Percentiles rank a stretch among this genome's conserved stretches.
Evolutionary conservation across 2,888 invertebrate species (phyloP).

Genomic region (Pandemis cinnamomeana): DNA sequence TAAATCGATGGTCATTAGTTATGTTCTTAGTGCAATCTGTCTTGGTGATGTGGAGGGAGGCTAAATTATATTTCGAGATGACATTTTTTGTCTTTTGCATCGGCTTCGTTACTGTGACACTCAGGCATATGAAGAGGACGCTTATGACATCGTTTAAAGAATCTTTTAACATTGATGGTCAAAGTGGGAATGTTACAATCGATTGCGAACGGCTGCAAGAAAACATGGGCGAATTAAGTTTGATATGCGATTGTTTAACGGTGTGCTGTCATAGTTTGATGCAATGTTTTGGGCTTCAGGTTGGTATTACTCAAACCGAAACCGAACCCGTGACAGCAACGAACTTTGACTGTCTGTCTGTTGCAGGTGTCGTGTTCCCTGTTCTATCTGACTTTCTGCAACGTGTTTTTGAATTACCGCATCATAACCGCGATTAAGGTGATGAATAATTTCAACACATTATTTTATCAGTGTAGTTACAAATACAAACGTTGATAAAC

Average conservation of each 20-base stretch:
- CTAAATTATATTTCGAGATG: background rate
- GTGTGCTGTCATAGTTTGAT: background rate
- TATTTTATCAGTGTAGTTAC: background rate
- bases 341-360: no score
- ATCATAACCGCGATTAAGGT: background rate
- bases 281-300: constrained; percentile 1
- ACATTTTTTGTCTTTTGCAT: background rate
- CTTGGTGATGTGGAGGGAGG: background rate
- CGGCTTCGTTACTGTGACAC: background rate
- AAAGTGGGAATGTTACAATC: background rate
- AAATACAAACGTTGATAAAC: no score
- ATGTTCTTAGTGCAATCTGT: background rate
- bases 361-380: background rate
- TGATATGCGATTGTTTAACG: background rate
- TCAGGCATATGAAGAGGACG: background rate
- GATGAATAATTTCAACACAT: no score
- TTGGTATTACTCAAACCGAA: background rate
- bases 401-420: background rate
- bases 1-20: background rate
- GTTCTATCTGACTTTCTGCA: background rate
- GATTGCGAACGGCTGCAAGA: background rate
- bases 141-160: background rate
- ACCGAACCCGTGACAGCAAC: no score
- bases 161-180: no score
- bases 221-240: background rate